phyloP scores from a whole-genome alignment of 1,140 invertebrate genomes.

The Tetramorium simillimum region DNA sequence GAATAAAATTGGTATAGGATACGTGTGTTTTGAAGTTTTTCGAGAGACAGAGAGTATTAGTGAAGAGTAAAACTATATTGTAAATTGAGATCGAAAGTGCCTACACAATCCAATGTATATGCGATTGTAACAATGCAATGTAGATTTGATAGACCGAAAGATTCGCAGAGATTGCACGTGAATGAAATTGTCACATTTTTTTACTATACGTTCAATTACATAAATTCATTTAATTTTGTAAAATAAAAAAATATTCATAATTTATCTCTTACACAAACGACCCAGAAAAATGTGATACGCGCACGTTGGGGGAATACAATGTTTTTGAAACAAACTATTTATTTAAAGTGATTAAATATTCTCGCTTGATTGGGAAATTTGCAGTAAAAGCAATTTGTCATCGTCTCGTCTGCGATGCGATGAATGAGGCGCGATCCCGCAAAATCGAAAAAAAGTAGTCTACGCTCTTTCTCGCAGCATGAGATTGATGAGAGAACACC shows the following conservation, averaged over 20 bases:
- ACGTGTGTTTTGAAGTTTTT: constrained; percentile 38
- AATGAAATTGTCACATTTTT: neutral
- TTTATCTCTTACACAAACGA: neutral
- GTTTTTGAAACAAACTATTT: neutral
- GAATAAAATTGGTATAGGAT: constrained; percentile 11
- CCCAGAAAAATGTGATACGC: neutral
- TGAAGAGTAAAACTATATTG: neutral
- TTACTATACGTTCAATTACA: neutral
- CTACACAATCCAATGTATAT: neutral
- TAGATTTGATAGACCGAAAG: neutral
- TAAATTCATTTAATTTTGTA: neutral
- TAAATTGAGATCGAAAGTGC: constrained; percentile 39
- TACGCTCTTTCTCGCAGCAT: constrained; percentile 5
- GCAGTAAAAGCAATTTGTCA: constrained; percentile 23
- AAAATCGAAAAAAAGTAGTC: constrained; percentile 23
- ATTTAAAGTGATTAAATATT: neutral
- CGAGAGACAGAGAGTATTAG: neutral
- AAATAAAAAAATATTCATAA: neutral
- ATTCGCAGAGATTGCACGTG: neutral
- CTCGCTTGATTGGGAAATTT: constrained; percentile 15
- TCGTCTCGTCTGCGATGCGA: neutral
- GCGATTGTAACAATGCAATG: constrained; percentile 5
- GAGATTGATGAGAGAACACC: constrained; percentile 39
- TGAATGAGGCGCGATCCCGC: neutral
- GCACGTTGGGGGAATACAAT: neutral